Evolutionary conservation across 2,797 vertebrate species (phyloP), one percentile per base, ranked within the genome.

Genomic region (Spinus olivaceus): DNA sequence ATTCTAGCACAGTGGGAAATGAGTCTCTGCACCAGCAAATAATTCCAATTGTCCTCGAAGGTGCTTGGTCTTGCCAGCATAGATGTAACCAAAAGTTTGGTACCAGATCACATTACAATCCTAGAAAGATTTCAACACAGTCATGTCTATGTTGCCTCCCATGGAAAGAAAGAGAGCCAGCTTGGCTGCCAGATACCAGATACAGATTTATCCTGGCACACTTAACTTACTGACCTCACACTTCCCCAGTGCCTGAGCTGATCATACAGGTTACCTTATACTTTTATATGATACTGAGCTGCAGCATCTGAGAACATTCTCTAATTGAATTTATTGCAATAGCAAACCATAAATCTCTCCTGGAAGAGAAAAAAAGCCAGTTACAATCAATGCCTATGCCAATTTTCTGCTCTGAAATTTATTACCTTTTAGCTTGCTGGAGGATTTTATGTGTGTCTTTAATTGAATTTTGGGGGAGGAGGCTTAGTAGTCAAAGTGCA

Each of bases 71-170:
- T 89, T 93, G 93, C 71, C 49, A 42, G 46, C 42, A 41, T 4
- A 42, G 46, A 44, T 10, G 33, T 35, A 21, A 80, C 81, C 57
- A 42, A 71, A 39, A 37, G 49, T 90, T 94, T 81, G 35, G 50
- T 81, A 83, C n/a, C 42, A 81, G 87, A 81, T 96, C 69, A 72
- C 35, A 25, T 91, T 91, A 51, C 92, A 83, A 7, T 72, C 86
- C 84, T 92, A 61, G 89, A 95, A 88, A 69, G 84, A 79, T 81
- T 78, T 67, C 74, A 71, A 86, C 42, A 71, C 0, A 0, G 5
- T 37, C 41, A 21, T 25, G n/a, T 66, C 61, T 33, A 2, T 44
- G 25, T 57, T 71, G 35, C 59, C 57, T 78, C 21, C 47, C 28
- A 72, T 63, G 50, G n/a, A 70, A 81, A 74, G 69, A 85, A 78